phyloP scores from a whole-genome alignment of 2,888 invertebrate genomes.

The Clistopyga incitator region DNA sequence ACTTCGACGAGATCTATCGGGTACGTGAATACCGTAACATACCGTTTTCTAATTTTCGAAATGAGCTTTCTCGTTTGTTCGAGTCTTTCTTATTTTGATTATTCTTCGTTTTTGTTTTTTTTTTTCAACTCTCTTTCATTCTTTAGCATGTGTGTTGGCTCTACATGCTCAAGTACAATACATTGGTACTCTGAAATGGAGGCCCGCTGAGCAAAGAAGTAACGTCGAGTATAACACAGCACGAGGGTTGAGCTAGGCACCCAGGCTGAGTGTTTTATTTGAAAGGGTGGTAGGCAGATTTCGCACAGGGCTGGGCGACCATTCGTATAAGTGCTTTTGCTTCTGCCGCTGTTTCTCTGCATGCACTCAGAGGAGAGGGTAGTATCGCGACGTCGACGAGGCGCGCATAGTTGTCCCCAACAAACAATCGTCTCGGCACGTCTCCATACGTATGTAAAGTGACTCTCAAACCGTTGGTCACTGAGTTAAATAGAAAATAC shows the following conservation, averaged over 20 bases:
- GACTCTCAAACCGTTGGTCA: constrained; percentile 33
- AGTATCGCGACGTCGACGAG: constrained; percentile 37
- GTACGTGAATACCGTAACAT: constrained; percentile 30
- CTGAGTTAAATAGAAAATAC: not conserved
- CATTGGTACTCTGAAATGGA: constrained; percentile 17
- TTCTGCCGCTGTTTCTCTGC: constrained; percentile 10
- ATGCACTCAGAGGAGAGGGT: constrained; percentile 6
- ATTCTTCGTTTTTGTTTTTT: not conserved
- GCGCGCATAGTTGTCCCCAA: constrained; percentile 51
- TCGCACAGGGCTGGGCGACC: constrained; percentile 39
- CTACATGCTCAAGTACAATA: constrained; percentile 24
- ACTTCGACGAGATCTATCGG: constrained; percentile 1
- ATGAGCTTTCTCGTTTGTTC: constrained; percentile 45
- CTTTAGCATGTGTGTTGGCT: constrained; percentile 3
- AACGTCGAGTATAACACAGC: constrained; percentile 17
- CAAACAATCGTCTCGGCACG: constrained; percentile 50
- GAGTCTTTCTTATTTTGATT: not conserved
- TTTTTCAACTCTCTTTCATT: constrained; percentile 10
- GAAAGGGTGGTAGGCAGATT: constrained; percentile 52
- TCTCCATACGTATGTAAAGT: constrained; percentile 10
- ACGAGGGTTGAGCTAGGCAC: constrained; percentile 32
- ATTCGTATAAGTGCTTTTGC: constrained; percentile 53
- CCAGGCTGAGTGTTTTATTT: constrained; percentile 49
- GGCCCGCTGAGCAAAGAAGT: constrained; percentile 24
- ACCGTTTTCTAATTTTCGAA: constrained; percentile 52